Conservation (phyloP, 2,888 invertebrate species). For the Theretra japonica region DNA sequence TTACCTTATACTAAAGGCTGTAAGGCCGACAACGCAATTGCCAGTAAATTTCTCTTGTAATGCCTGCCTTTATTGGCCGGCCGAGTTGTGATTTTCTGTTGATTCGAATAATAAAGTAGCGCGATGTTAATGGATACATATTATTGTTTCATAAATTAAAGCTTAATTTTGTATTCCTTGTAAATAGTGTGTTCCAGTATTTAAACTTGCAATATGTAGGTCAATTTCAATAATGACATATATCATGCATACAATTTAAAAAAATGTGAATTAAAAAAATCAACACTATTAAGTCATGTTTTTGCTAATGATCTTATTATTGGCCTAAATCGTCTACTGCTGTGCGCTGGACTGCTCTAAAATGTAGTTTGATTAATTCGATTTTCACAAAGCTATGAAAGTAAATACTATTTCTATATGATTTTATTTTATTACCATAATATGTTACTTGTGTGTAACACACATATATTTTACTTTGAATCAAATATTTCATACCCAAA, state of each 20-base stretch:
- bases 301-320: too few species aligned
- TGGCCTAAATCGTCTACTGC: too few species aligned
- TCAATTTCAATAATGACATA: not conserved
- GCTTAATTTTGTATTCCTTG: conserved; percentile 12
- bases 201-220: not conserved
- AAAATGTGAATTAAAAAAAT: too few species aligned
- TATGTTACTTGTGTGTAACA: not conserved
- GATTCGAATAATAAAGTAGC: conserved; percentile 38
- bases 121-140: conserved; percentile 32
- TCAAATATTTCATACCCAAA: not conserved
- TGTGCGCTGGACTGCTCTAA: too few species aligned
- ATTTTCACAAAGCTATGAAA: too few species aligned
- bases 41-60: conserved; percentile 40
- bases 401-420: too few species aligned
- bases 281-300: too few species aligned
- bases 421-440: too few species aligned
- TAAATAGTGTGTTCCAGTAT: not conserved
- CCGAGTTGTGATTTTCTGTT: conserved; percentile 40
- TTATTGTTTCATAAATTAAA: conserved; percentile 29
- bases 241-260: too few species aligned
- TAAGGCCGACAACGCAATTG: conserved; percentile 36
- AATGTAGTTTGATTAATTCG: too few species aligned
- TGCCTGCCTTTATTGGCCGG: conserved; percentile 38
- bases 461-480: not conserved
- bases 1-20: conserved; percentile 33